These are phyloP conservation scores for Chymomyza caudatula DNA, from an alignment of 2,888 invertebrate genomes.

Conservation along the genomic window DNA sequence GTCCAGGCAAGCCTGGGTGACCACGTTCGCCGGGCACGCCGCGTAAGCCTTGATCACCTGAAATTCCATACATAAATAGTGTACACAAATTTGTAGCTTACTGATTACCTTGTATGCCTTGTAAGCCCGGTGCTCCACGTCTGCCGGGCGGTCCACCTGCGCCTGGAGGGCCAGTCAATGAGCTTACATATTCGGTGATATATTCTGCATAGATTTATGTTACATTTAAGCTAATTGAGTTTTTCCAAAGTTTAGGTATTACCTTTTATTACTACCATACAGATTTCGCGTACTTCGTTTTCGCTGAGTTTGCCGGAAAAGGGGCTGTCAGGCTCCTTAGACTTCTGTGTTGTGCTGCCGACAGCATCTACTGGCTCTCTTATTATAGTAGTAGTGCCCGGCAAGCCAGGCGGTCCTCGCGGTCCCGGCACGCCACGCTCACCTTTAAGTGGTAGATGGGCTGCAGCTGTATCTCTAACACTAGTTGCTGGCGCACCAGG, in stretches of 20 bases:
- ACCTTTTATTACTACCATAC: constrained; percentile 89
- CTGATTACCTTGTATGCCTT: constrained; percentile 80
- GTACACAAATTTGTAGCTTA: too few species aligned
- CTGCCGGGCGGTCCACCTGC: constrained; percentile 83
- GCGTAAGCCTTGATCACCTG: constrained; percentile 80
- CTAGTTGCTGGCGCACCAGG: constrained; percentile 79
- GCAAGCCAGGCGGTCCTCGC: constrained; percentile 73
- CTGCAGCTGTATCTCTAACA: constrained; percentile 80
- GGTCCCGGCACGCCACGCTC: constrained; percentile 78
- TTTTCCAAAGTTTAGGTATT: constrained; percentile 38
- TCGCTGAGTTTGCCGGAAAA: constrained; percentile 75
- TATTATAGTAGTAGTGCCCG: not conserved
- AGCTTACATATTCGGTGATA: constrained; percentile 83
- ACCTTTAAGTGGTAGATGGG: too few species aligned
- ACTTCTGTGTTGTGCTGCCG: constrained; percentile 8
- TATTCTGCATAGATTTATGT: constrained; percentile 80
- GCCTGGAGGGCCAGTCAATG: constrained; percentile 83
- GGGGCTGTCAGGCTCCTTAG: constrained; percentile 78
- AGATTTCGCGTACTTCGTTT: constrained; percentile 87
- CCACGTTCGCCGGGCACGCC: constrained; percentile 85
- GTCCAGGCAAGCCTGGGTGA: constrained; percentile 84
- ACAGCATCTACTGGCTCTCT: not conserved
- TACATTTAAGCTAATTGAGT: not conserved
- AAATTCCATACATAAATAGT: not conserved
- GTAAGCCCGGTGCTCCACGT: constrained; percentile 82